Percentiles rank a stretch among this genome's conserved stretches.
These are phyloP conservation scores for Aphelocoma coerulescens DNA, from an alignment of 2,113 vertebrate genomes.

Conservation along the genomic window DNA sequence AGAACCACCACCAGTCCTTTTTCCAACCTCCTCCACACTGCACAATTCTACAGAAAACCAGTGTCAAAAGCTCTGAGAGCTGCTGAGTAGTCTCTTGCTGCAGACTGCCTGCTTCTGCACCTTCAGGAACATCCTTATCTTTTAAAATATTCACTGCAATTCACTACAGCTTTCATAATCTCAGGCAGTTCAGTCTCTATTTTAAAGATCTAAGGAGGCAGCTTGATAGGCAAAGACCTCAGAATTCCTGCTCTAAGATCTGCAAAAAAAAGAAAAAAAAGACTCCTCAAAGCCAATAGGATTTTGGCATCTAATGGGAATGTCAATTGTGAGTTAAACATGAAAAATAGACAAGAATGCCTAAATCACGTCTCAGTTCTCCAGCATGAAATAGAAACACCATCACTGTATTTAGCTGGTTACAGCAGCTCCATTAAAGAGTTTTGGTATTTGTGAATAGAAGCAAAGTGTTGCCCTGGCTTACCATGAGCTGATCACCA, in stretches of 20 bases:
- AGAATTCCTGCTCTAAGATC: background rate
- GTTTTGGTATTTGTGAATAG: background rate
- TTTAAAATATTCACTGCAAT: background rate
- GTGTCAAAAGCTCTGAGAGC: background rate
- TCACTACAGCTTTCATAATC: background rate
- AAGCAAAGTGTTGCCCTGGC: background rate
- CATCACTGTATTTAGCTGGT: background rate
- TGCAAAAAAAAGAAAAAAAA: fast-evolving
- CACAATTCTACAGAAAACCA: background rate
- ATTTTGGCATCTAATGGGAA: background rate
- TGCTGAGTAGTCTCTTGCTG: background rate
- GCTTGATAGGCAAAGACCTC: background rate
- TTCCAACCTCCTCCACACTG: slow-evolving; percentile 47
- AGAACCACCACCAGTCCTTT: slow-evolving; percentile 25
- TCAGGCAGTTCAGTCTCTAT: background rate
- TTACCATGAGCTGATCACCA: background rate
- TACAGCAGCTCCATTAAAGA: background rate
- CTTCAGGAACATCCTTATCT: background rate
- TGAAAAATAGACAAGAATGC: background rate
- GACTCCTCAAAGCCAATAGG: background rate
- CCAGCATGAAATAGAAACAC: background rate
- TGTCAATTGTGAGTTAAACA: background rate
- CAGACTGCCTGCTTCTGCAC: background rate
- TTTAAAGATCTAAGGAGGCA: background rate
- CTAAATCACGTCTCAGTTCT: background rate